phyloP scores from a whole-genome alignment of 1,140 invertebrate genomes.

The Drosophila santomea region DNA sequence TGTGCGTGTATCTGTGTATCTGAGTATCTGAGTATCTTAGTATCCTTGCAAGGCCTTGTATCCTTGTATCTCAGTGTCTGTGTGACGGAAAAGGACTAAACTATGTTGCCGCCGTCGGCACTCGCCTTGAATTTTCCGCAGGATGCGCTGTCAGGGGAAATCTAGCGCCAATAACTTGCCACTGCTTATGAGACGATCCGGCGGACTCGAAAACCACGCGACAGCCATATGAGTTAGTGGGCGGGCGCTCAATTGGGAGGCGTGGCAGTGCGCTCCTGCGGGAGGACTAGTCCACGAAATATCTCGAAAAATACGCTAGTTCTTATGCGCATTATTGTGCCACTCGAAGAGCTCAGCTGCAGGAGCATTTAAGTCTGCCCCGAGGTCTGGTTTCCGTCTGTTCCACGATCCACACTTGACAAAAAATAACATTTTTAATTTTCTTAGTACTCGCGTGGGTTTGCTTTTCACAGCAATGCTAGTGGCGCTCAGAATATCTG shows the following conservation, averaged over 20 bases:
- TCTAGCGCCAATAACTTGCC: conserved; percentile 77
- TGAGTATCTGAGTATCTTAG: conserved; percentile 6
- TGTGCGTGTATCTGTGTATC: conserved; percentile 5
- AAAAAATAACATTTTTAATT: background rate
- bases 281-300: conserved; percentile 28
- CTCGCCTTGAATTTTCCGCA: conserved; percentile 59
- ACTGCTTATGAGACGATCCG: conserved; percentile 72
- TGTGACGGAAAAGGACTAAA: conserved; percentile 42
- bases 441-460: background rate
- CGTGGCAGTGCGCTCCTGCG: conserved; percentile 21
- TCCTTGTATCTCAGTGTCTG: conserved; percentile 9
- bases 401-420: background rate
- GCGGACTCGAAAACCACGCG: conserved; percentile 17
- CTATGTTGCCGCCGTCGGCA: conserved; percentile 57
- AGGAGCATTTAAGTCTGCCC: conserved; percentile 8
- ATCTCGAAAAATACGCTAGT: conserved; percentile 34
- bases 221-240: conserved; percentile 28
- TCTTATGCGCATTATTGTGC: conserved; percentile 62
- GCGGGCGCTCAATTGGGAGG: conserved; percentile 13
- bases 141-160: conserved; percentile 63
- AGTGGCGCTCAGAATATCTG: too few species aligned
- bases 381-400: conserved; percentile 12
- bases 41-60: background rate
- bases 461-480: too few species aligned
- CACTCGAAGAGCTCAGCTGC: conserved; percentile 27